phyloP scores from a whole-genome alignment of 2,113 vertebrate species.

The Calyptommatus sinebrachiatus region DNA sequence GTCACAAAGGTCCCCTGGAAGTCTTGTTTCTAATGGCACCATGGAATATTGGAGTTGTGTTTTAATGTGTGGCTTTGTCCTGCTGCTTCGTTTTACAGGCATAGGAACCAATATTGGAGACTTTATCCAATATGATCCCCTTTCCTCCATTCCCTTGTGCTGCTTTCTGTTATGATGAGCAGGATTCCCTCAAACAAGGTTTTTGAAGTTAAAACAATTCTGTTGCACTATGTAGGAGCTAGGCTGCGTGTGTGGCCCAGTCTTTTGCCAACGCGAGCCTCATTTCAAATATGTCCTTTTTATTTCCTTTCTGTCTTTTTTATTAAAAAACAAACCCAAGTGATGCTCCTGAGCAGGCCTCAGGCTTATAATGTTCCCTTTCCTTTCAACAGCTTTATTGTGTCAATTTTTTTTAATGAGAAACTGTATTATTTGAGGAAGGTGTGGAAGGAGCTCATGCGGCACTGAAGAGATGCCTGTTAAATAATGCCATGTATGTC shows the following conservation, averaged over 20 bases:
- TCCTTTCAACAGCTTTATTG: background rate
- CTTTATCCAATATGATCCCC: background rate
- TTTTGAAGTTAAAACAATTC: conserved; percentile 47
- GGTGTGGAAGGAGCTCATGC: background rate
- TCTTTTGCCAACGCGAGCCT: background rate
- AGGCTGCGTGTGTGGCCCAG: background rate
- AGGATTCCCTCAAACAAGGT: background rate
- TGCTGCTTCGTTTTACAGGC: background rate
- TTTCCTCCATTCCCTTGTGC: background rate
- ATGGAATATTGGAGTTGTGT: background rate
- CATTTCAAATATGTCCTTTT: background rate
- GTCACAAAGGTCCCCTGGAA: background rate
- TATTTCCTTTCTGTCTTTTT: background rate
- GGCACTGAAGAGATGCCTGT: background rate
- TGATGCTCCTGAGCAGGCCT: conserved; percentile 59
- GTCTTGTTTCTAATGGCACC: background rate
- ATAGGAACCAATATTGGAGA: background rate
- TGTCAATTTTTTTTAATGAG: conserved; percentile 8
- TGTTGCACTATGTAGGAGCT: conserved; percentile 71
- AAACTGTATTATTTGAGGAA: background rate
- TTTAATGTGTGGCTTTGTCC: background rate
- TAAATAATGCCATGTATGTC: background rate
- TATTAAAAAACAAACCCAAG: background rate
- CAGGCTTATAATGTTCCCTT: background rate
- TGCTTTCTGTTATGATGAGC: background rate